Base-by-base conservation (phyloP, 2,888 invertebrate species). In the Galerucella nymphaeae region DNA sequence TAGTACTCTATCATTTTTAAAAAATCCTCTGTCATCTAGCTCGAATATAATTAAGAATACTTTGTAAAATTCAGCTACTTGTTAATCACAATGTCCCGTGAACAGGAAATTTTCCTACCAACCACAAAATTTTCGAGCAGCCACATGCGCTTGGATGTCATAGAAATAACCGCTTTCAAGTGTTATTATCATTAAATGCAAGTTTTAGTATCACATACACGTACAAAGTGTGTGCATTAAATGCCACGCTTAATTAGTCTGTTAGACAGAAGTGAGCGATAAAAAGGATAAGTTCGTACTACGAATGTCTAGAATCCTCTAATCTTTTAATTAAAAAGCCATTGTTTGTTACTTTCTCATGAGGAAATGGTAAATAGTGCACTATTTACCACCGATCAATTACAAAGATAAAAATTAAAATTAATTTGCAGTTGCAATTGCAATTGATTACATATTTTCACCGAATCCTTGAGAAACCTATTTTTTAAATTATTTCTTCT, bases 101-200 rank as follows among this genome's bases (percentile, higher is more conserved):
- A 75, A 76, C 70, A 74, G 78, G 71, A 76, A 75, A 73, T 76
- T 76, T 76, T 66, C 70, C 75, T 73, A 71, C 70, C 74, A 61
- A 76, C 69, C 73, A 59, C 71, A 73, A 75, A 75, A 73, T 71
- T 68, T 68, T 13, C 30, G 9, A 59, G 48, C 48, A 30, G 50
- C 18, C 8, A 59, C 20, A 13, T 55, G 20, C 20, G 30, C 65
- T 73, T 75, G 57, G 58, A 67, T 0, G 48, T 67, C 41, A 16
- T 63, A 62, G 30, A 73, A 65, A 70, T 73, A 69, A 73, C 66
- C 58, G 64, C 72, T 65, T 64, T 45, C 42, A 69, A n/a, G 53
- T 63, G 18, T 50, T 67, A 67, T 61, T 67, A 64, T 71, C 69
- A 71, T 61, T 62, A 68, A 65, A 74, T 59, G 61, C 65, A 42